phyloP scores from a whole-genome alignment of 2,797 vertebrate species.

The Molothrus aeneus region DNA sequence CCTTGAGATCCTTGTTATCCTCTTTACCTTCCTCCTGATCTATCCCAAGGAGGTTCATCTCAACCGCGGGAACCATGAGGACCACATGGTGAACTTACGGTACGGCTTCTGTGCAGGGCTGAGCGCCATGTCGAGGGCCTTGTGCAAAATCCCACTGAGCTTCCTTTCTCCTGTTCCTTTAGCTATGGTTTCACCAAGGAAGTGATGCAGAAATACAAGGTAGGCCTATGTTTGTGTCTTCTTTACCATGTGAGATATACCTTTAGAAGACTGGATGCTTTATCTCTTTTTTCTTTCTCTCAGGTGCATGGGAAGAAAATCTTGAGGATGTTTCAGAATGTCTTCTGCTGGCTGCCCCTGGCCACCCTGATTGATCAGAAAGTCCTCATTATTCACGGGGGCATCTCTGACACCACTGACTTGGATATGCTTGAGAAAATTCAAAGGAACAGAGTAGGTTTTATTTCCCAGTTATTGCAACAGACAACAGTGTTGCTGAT shows the following conservation, averaged over 20 bases:
- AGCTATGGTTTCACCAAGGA: constrained; percentile 97
- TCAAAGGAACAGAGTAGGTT: constrained; percentile 86
- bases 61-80: constrained; percentile 94
- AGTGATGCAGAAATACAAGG: constrained; percentile 93
- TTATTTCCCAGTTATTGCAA: background rate
- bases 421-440: constrained; percentile 82
- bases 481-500: background rate
- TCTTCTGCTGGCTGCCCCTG: constrained; percentile 92
- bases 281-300: background rate
- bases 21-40: constrained; percentile 90
- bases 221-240: constrained; percentile 25
- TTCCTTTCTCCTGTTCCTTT: constrained; percentile 46
- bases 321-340: constrained; percentile 86
- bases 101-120: background rate
- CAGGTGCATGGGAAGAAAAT: constrained; percentile 90
- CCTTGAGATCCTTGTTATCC: constrained; percentile 89
- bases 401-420: constrained; percentile 89
- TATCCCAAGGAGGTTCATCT: constrained; percentile 91
- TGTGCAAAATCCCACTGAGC: background rate
- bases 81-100: constrained; percentile 93
- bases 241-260: fast-evolving
- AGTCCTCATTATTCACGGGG: constrained; percentile 90
- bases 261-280: background rate
- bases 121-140: fast-evolving
- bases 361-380: constrained; percentile 90